These are phyloP conservation scores for Carapus acus DNA, from an alignment of 2,797 vertebrate genomes.

Conservation along the genomic window DNA sequence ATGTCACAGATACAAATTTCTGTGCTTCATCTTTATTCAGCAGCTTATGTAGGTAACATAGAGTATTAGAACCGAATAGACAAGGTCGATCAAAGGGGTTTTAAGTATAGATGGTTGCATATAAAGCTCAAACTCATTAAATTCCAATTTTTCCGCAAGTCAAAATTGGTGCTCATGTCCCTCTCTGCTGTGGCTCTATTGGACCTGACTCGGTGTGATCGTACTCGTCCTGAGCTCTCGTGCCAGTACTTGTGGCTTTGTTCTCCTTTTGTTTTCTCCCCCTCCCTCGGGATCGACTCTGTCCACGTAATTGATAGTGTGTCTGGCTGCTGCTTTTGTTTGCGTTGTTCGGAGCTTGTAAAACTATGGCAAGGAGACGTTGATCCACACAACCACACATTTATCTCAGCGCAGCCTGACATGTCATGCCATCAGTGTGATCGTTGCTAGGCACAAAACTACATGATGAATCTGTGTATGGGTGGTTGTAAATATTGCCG, in stretches of 20 bases:
- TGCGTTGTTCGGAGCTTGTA: constrained; percentile 11
- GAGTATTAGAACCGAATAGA: too few relatives aligned
- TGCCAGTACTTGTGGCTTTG: neutral
- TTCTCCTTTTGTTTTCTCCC: constrained; percentile 1
- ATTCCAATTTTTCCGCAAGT: too few relatives aligned
- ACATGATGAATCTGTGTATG: too few relatives aligned
- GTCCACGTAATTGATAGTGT: constrained; percentile 23
- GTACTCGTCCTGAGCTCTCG: neutral
- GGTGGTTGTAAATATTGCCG: too few relatives aligned
- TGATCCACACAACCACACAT: constrained; percentile 7
- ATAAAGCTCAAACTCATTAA: too few relatives aligned
- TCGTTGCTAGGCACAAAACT: constrained; percentile 3
- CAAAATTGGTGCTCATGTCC: too few relatives aligned
- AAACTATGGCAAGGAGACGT: constrained; percentile 7
- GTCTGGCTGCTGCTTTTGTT: constrained; percentile 11
- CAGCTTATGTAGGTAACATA: too few relatives aligned
- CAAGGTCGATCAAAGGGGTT: too few relatives aligned
- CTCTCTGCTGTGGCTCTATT: neutral
- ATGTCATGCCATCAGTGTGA: neutral
- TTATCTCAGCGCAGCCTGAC: constrained; percentile 5
- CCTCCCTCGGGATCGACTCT: constrained; percentile 11
- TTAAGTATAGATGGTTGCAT: too few relatives aligned
- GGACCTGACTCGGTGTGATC: neutral
- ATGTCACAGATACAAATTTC: too few relatives aligned
- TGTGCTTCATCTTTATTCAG: too few relatives aligned